Evolutionary conservation across 2,888 invertebrate genomes (phyloP), one percentile per base, ranked within the genome.

Genomic region (Polydrusus pterygomalis): DNA sequence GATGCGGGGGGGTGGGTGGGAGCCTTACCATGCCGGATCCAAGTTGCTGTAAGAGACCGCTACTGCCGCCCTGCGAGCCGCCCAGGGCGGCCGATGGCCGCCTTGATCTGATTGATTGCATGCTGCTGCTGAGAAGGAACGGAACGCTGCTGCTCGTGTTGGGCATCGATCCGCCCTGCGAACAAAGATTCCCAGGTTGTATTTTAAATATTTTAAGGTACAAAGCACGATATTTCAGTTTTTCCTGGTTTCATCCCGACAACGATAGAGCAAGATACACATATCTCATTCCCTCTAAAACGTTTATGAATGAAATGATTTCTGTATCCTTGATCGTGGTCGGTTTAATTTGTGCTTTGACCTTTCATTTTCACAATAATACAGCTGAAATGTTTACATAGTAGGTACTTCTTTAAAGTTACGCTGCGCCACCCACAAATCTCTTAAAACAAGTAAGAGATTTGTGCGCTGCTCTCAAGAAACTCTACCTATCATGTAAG

Each of bases 21-120:
- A 91, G 93, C 91, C 96, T 96, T 95, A 96, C 96, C 95, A 97
- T 94, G 91, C 96, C 96, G 89, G 94, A 93, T 91, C 96, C 95
- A 87, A 97, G 90, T 89, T 96, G 96, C 86, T 96, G 96, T 81
- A 97, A 89, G 78, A 97, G 89, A 80, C 95, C 84, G 56, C 77
- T 75, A 58, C 78, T 77, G 62, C 77, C 75, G 58, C 70, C 68
- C 62, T 73, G 73, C 38, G 74, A 71, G 45, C 74, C 78, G 62
- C 93, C 92, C 80, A 94, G 89, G 84, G 93, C 93, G 85, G 94
- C 89, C 84, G 94, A 93, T 65, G 92, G 92, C 70, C 95, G 92
- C 72, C 95, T 92, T 78, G 95, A 93, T 79, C 93, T 89, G 87
- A 94, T 92, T 84, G 93, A 93, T 89, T 92, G 92, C 90, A 94